phyloP scores from a whole-genome alignment of 2,797 vertebrate species.

The Pangasius mekongensis region DNA sequence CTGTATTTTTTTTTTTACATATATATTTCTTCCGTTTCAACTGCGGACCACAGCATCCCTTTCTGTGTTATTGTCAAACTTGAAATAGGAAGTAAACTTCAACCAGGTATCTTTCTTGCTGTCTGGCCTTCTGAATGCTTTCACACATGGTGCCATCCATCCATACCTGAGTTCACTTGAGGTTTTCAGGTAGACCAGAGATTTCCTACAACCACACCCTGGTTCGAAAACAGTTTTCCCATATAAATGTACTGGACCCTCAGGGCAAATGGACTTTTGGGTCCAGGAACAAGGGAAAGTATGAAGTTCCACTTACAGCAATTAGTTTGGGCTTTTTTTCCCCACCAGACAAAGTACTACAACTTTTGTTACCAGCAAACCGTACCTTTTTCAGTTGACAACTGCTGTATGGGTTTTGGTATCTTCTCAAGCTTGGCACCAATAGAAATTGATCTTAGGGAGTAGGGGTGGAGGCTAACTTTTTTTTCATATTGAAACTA shows the following conservation, averaged over 20 bases:
- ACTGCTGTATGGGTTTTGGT: neutral
- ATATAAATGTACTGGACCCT: neutral
- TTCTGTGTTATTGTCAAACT: neutral
- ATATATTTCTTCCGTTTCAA: neutral
- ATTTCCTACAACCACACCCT: neutral
- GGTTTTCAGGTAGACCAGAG: neutral
- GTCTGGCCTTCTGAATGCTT: neutral
- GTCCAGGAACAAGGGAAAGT: neutral
- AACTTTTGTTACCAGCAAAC: neutral
- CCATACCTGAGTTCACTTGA: neutral
- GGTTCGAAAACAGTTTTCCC: neutral
- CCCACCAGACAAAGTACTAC: neutral
- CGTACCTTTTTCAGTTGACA: neutral
- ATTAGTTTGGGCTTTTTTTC: neutral
- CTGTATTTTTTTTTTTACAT: neutral
- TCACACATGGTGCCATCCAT: neutral
- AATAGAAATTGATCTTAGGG: neutral
- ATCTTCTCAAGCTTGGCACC: neutral
- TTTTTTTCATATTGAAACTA: neutral
- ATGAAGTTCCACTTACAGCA: neutral
- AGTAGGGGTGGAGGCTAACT: too few relatives aligned
- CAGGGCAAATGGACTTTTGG: neutral
- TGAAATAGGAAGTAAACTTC: conserved; percentile 13
- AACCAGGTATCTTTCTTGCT: neutral
- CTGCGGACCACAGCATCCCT: neutral